Base-by-base conservation (phyloP, 2,113 vertebrate genomes). In the Pollachius pollachius region DNA sequence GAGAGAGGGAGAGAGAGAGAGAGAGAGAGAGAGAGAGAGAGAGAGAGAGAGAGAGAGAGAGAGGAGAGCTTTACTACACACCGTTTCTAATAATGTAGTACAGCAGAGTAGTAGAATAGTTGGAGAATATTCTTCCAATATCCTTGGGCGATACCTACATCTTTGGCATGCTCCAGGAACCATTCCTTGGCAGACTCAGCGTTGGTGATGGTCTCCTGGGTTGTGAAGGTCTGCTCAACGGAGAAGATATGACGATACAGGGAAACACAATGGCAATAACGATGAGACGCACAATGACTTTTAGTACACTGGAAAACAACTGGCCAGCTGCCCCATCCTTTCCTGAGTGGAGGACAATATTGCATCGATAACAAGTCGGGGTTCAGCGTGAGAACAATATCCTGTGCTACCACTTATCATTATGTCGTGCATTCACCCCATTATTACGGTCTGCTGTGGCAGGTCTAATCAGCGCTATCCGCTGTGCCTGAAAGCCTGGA, bases 131-230 rank as follows among this genome's bases (percentile, higher is more conserved):
- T 57, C 5, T 57, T 57, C 54, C 54, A 7, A 13, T 48, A 48
- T 9, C 54, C 15, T 57, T 9, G 54, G 15, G 15, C 15, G 3
- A 7, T 13, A 94, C 97, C 96, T 85, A 98, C 97, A 76, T 98
- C 94, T 54, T 94, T 96, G 63, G 96, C 96, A 2, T 93, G 79
- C 54, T 65, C 74, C 0, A 99, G 88, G 87, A 99, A 96, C 97
- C 97, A 99, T 27, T 94, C 96, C 86, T 96, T 98, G 9, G 96
- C 97, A 0, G 97, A 98, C 82, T 97, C 96, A 5, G 97, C 97
- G 0, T 99, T 99, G 2, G 97, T 99, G 83, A 99, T 99, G 1
- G 97, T 99, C 89, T 99, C 97, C 72, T 99, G 97, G 3, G 97
- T 99, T 73, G 97, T 99, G 69, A 98, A 99, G 54, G 97, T 99